These are phyloP conservation scores for Unio delphinus DNA, from an alignment of 2,888 invertebrate genomes.

Conservation along the genomic window DNA sequence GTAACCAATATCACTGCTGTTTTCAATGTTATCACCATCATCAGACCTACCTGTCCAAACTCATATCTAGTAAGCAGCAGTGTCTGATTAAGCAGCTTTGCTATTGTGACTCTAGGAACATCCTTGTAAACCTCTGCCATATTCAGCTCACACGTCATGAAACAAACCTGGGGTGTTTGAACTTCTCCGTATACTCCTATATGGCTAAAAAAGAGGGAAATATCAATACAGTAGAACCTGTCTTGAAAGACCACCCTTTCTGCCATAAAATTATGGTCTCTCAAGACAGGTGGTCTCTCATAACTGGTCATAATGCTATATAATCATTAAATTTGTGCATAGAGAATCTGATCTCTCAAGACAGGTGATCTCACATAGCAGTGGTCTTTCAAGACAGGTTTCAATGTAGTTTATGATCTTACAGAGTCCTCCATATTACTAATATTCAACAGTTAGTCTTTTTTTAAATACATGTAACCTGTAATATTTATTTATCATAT, in stretches of 20 bases:
- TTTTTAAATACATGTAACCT: not conserved
- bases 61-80: slow-evolving; percentile 60
- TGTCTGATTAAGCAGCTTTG: slow-evolving; percentile 65
- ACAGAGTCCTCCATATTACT: not conserved
- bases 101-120: slow-evolving; percentile 55
- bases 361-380: too few species aligned
- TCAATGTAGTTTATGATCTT: not conserved
- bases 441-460: not conserved
- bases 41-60: slow-evolving; percentile 56
- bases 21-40: not conserved
- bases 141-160: slow-evolving; percentile 58
- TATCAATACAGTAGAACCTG: not conserved
- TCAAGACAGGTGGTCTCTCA: too few species aligned
- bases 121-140: slow-evolving; percentile 62
- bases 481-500: not conserved
- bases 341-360: too few species aligned
- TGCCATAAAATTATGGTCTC: too few species aligned
- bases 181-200: slow-evolving; percentile 62
- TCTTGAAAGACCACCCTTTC: too few species aligned
- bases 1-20: too few species aligned
- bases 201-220: slow-evolving; percentile 34
- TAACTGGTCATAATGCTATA: too few species aligned
- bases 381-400: too few species aligned
- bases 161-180: slow-evolving; percentile 64
- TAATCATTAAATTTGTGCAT: too few species aligned